Base-by-base conservation (phyloP, 2,797 vertebrate species). In the Threskiornis aethiopicus region DNA sequence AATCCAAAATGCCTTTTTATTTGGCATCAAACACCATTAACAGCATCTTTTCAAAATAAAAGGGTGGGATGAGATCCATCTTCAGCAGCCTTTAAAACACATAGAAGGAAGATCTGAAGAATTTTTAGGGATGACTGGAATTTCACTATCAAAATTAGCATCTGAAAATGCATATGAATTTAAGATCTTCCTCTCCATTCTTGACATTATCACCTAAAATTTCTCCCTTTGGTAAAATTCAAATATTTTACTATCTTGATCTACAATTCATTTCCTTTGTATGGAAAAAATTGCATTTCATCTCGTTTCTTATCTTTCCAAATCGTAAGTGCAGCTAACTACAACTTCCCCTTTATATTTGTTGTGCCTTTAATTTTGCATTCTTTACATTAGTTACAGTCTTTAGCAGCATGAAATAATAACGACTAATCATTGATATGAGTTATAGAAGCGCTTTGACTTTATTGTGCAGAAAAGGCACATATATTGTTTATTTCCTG, bases 351-450 rank as follows among this genome's bases (percentile, higher is more conserved):
- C 4, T 79, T 76, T 57, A 14, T 51, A 37, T 49, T 84, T 82
- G 2, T 47, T 85, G 10, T 29, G 28, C 10, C 18, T 84, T 80
- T 59, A 71, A 59, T 67, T 81, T 58, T 86, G 4, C 35, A 65
- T 51, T 62, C 57, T 70, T 95, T 87, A 41, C 8, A 12, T 79
- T 84, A 83, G 17, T 69, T 46, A 41, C 13, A 76, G 73, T 31
- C 17, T 49, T 62, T 87, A 66, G 3, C 21, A 54, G 46, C 24
- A 37, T 72, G 64, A 87, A 84, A 69, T 49, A 92, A 41, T 69
- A 82, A 46, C 88, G 67, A 66, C n/a, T 84, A 88, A 85, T 66
- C 88, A 69, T 37, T 87, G 22, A 51, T 47, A 77, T 11, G 67
- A 77, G 29, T 85, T 69, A 58, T 49, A 64, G 46, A 67, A 42